Base-by-base conservation (phyloP, 37 sponge, comb jelly and placozoan species). In the Agelas oroides region DNA sequence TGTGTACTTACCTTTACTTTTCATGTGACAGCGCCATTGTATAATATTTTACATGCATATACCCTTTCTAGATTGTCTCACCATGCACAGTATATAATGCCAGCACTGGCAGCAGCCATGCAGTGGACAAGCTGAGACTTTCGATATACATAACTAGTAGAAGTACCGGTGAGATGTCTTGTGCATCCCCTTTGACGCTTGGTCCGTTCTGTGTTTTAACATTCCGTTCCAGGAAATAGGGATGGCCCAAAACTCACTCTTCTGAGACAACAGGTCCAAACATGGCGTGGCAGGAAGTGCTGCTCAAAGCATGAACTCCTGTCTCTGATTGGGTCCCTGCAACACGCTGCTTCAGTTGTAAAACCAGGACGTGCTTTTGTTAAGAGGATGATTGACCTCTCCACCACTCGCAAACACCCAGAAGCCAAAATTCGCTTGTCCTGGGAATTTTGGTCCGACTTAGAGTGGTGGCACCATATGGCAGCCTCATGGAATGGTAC, bases 391-490 rank as follows among this genome's bases (percentile, higher is more conserved):
- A 65, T 79, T 53, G 54, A 65, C 20, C 80, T 79, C 30, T 36
- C 68, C 0, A 37, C 25, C 30, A 1, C 30, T 1, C 12, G 60
- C 27, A 41, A 39, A 13, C 53, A 79, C 8, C 13, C 24, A 20
- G 34, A 79, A 52, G 60, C 24, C 68, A 25, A 25, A 25, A 30
- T 60, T 16, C 15, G 77, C 11, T 62, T 77, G 30, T 55, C 59
- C 61, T 2, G 39, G 3, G 77, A 77, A n/a, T 77, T 77, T 31
- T 36, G 62, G 63, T 77, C 77, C 30, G 77, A 77, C 77, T 35
- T 77, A 15, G 20, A 8, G 15, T 59, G 77, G 77, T 77, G 77
- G 80, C 24, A 15, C 19, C 25, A 20, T 1, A 60, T 77, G 30
- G 63, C 63, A 36, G 35, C 63, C 14, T 15, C 31, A 31, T 77